phyloP scores from a whole-genome alignment of 2,113 vertebrate genomes.

The Synchiropus splendidus region DNA sequence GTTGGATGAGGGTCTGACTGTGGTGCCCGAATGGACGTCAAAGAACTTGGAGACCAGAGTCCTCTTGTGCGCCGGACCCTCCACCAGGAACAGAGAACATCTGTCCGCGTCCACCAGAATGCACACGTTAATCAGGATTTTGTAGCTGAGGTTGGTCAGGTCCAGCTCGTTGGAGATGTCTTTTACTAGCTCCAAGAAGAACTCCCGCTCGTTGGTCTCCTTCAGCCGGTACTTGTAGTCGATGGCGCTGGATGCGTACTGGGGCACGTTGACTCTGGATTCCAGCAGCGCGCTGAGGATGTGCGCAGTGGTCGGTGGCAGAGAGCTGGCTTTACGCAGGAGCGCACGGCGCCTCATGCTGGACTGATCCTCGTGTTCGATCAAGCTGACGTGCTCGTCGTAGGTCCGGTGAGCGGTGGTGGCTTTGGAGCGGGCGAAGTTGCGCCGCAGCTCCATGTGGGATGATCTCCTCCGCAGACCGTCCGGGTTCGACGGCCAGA shows the following conservation, averaged over 20 bases:
- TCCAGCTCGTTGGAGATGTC: slow-evolving; percentile 73
- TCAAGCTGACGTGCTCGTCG: slow-evolving; percentile 64
- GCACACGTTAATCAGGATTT: slow-evolving; percentile 71
- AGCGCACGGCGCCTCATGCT: slow-evolving; percentile 68
- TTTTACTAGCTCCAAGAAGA: slow-evolving; percentile 71
- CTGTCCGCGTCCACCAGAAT: slow-evolving; percentile 71
- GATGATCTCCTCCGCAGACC: slow-evolving; percentile 62
- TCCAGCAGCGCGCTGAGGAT: slow-evolving; percentile 71
- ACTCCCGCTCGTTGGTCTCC: slow-evolving; percentile 68
- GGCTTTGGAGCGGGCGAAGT: slow-evolving; percentile 69
- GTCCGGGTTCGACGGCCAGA: slow-evolving; percentile 53
- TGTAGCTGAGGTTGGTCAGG: slow-evolving; percentile 68
- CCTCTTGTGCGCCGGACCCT: slow-evolving; percentile 68
- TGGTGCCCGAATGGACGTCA: slow-evolving; percentile 70
- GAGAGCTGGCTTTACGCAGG: slow-evolving; percentile 71
- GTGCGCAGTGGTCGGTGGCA: slow-evolving; percentile 70
- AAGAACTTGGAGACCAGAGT: slow-evolving; percentile 72
- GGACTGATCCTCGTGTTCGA: slow-evolving; percentile 61
- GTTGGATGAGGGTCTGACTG: slow-evolving; percentile 63
- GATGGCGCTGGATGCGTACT: slow-evolving; percentile 68
- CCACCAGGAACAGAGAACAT: slow-evolving; percentile 70
- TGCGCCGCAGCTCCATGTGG: slow-evolving; percentile 69
- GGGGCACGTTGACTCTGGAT: slow-evolving; percentile 68
- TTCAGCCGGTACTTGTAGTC: slow-evolving; percentile 69
- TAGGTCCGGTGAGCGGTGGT: slow-evolving; percentile 64